Conservation (phyloP, 2,797 vertebrate genomes). For the Triplophysa bombifrons region DNA sequence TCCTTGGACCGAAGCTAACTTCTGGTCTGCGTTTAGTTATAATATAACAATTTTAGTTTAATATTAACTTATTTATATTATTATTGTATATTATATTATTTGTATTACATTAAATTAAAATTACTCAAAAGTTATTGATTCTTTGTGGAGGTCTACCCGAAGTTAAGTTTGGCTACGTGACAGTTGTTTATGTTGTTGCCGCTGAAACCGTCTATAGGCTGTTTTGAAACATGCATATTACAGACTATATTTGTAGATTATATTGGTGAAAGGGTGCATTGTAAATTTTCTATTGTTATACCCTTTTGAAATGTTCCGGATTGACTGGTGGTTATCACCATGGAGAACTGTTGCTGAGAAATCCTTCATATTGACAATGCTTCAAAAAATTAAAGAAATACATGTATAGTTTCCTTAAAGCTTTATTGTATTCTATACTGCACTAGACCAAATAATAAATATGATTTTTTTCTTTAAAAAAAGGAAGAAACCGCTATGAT, state of each 20-base stretch:
- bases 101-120: too few species aligned
- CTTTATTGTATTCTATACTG: slow-evolving; percentile 78
- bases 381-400: slow-evolving; percentile 41
- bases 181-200: too few species aligned
- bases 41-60: too few species aligned
- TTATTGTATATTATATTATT: too few species aligned
- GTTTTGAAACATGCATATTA: background rate
- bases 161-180: too few species aligned
- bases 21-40: too few species aligned
- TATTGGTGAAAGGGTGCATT: background rate
- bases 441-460: slow-evolving; percentile 80
- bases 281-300: background rate
- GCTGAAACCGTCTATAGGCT: background rate
- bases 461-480: slow-evolving; percentile 57
- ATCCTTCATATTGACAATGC: background rate
- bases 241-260: background rate
- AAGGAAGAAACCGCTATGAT: slow-evolving; percentile 68
- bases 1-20: too few species aligned
- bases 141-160: too few species aligned
- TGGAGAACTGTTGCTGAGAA: background rate
- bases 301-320: slow-evolving; percentile 2
- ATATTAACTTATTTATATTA: too few species aligned
- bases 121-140: too few species aligned
- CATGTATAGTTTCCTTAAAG: slow-evolving; percentile 66
- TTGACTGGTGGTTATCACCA: slow-evolving; percentile 5